These are phyloP conservation scores for Physocephala rufipes DNA, from an alignment of 2,888 invertebrate species.

Conservation along the genomic window DNA sequence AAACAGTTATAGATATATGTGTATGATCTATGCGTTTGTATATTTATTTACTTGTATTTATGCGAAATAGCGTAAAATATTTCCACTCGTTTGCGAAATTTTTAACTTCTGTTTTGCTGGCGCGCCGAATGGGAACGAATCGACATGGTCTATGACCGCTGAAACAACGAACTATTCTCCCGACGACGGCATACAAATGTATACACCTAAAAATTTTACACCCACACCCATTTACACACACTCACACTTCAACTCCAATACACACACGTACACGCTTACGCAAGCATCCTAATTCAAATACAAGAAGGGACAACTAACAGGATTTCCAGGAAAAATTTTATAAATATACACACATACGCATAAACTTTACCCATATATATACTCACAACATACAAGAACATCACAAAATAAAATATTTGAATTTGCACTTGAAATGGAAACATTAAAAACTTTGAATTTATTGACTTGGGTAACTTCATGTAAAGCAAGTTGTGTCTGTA, in stretches of 20 bases:
- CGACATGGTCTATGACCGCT: not conserved
- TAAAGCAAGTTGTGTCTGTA: not conserved
- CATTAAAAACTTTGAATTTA: conserved; percentile 31
- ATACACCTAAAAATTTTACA: conserved; percentile 18
- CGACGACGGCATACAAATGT: conserved; percentile 7
- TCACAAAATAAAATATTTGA: conserved; percentile 31
- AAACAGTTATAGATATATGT: not conserved
- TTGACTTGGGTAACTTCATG: conserved; percentile 25
- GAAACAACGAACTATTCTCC: not conserved
- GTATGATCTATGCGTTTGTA: conserved; percentile 13
- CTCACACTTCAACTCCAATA: not conserved
- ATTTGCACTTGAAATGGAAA: conserved; percentile 36
- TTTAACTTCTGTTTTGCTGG: conserved; percentile 20
- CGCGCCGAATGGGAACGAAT: not conserved
- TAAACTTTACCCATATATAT: no score
- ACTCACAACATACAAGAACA: no score
- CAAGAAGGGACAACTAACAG: no score
- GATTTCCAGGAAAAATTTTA: no score
- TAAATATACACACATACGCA: no score
- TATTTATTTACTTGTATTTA: conserved; percentile 2
- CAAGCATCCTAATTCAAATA: no score
- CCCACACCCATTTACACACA: conserved; percentile 14
- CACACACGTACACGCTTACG: no score
- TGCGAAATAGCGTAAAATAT: conserved; percentile 17
- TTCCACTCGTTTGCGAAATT: conserved; percentile 27